Base-by-base conservation (phyloP, 2,797 vertebrate genomes). In the Mormyrus proboscirostris region DNA sequence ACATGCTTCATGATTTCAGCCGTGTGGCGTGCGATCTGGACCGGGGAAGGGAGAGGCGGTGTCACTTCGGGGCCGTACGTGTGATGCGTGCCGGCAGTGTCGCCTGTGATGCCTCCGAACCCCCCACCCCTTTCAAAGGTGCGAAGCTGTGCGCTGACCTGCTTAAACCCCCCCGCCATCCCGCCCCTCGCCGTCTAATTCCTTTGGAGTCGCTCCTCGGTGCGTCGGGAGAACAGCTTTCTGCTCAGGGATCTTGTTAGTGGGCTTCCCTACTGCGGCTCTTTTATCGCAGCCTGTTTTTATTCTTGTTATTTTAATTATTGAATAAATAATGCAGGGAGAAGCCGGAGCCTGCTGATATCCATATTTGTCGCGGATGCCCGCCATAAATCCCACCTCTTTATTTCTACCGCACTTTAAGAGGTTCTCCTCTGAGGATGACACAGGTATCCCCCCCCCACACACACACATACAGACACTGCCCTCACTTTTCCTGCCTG, bases 161-260 rank as follows among this genome's bases (percentile, higher is more conserved):
- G 38, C 38, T 86, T 93, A 87, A 91, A 92, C 59, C 50, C 73
- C 73, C 57, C 76, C 9, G 14, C 10, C 79, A 87, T 69, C 88
- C 88, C 53, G 44, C 62, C 89, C 50, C 73, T 44, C 90, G 69
- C 57, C 83, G 91, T 87, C 84, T 88, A 38, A 87, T 87, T 89
- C 90, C 91, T 92, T 90, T 92, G 90, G 92, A 93, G 90, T 91
- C 86, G 90, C 91, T 90, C 65, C 88, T 90, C 91, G 88, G 92
- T 22, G 89, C 7, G 59, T 92, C 90, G 92, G 89, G 87, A 90
- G 91, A 89, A 91, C 91, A 73, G 90, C 90, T 57, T 62, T 91
- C 92, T 92, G 93, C 94, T 93, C 44, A 65, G 92, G 93, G 92
- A 57, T 94, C 53, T 88, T 89, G 92, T 91, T 92, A 89, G 89